Evolutionary conservation across 1,140 invertebrate species (phyloP).

Genomic region (Calliopsis andreniformis): DNA sequence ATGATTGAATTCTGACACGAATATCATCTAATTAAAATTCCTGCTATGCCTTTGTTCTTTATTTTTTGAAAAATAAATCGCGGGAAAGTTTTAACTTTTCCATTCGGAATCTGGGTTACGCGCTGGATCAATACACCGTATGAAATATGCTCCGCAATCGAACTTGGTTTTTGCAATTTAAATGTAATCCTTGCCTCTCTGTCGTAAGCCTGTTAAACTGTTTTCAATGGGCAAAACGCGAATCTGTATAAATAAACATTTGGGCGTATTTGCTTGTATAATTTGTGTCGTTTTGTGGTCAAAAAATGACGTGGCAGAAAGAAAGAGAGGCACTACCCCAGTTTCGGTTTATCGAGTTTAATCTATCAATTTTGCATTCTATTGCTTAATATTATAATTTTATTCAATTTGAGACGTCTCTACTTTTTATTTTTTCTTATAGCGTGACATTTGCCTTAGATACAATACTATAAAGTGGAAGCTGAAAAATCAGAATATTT

Average conservation of each 20-base stretch:
- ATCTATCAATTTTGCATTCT: no score
- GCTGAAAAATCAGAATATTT: no score
- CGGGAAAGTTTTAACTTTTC: slow-evolving; percentile 12
- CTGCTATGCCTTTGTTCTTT: no score
- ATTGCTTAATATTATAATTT: no score
- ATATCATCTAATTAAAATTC: slow-evolving; percentile 29
- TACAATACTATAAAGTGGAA: no score
- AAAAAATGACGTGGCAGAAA: background rate
- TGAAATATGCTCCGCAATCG: slow-evolving; percentile 25
- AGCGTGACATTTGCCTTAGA: no score
- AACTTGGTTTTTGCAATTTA: slow-evolving; percentile 13
- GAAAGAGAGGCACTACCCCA: no score
- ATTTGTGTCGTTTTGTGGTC: background rate
- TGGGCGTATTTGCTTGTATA: background rate
- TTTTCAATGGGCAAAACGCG: background rate
- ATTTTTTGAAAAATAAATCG: slow-evolving; percentile 9
- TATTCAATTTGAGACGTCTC: no score
- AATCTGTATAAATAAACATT: background rate
- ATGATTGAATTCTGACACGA: background rate
- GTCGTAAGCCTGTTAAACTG: background rate
- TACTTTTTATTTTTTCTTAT: no score
- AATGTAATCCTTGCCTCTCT: background rate
- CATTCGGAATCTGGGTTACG: slow-evolving; percentile 32
- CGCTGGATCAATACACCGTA: slow-evolving; percentile 32
- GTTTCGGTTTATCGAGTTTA: background rate